Base-by-base conservation (phyloP, 2,888 invertebrate species). In the Epirrhoe alternata region DNA sequence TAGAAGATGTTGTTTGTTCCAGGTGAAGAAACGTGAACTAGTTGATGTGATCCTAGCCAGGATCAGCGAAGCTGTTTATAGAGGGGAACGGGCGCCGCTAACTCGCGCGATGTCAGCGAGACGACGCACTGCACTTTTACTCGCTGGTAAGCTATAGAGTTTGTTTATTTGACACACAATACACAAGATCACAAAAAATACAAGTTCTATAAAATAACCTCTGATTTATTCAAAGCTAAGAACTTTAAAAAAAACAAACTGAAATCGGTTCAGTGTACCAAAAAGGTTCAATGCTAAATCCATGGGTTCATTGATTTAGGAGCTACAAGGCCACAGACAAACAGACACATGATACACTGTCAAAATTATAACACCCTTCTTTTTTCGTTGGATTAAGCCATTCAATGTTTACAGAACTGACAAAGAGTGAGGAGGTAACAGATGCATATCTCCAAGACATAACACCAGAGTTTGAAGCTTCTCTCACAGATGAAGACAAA, bases 361-460 rank as follows among this genome's bases (percentile, higher is more conserved):
- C n/a, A n/a, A n/a, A n/a, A n/a, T n/a, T n/a, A n/a, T n/a, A n/a
- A 24, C 24, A 24, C 24, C 24, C 3, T 24, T 47, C 3, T 24
- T 47, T 47, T 47, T 47, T 0, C 14, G 47, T 8, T 47, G n/a
- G n/a, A 1, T 6, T 47, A 47, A 47, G 1, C 47, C 24, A 47
- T 16, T n/a, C n/a, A 38, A n/a, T 51, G 16, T n/a, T 64, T 67
- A 58, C 75, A 92, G 93, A 92, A 63, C 71, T 93, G 47, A 92
- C 90, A 0, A 92, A 92, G 57, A 87, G 82, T 64, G 88, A 90
- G 31, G 92, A 92, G 57, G 87, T 92, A n/a, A 89, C 90, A 0
- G 92, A 93, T 61, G 89, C 89, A 0, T 89, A 89, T 64, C 72
- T 91, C 0, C 89, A 92, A 77, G 94, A 94, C 72, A 87, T 93